Evolutionary conservation across 2,888 invertebrate genomes (phyloP), one percentile per base, ranked within the genome.

Genomic region (Pycnomerus fuliginosus): DNA sequence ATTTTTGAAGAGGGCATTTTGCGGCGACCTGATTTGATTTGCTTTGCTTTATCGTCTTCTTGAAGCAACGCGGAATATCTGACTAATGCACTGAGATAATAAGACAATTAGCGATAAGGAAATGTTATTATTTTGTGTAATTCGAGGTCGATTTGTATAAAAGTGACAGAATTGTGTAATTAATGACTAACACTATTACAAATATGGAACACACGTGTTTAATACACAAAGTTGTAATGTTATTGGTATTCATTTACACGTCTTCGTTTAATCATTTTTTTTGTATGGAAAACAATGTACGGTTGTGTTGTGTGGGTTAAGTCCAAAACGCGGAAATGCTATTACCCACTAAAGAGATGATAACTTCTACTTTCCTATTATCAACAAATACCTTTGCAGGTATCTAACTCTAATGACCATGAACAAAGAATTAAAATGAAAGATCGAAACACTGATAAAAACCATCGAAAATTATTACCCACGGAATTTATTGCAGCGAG

Each of bases 191-290:
- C 31, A 34, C 37, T 25, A 41, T 47, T 48, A 45, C 48, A 45
- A 52, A 52, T 52, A 52, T 50, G 43, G 52, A 52, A 37, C 52
- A 35, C 52, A 52, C 52, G 52, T 52, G 52, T 50, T 27, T 41
- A 45, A 41, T 31, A 31, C 20, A 16, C 24, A 22, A 25, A 14
- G 37, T 20, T 25, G 32, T 44, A 34, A 41, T 31, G 33, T 15
- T 41, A 37, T 41, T 35, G 46, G 46, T 46, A 46, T 41, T 41
- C 41, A 37, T 14, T 33, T 23, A 36, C 37, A 40, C 40, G 40
- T 41, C 35, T 32, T 32, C 10, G 17, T 15, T 27, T 35, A 44
- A 38, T 25, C 38, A 32, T 44, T 38, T 38, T 35, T 22, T 24
- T 34, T 20, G 24, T 34, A 14, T 39, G 17, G 36, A 28, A 40